Evolutionary conservation across 1,140 invertebrate species (phyloP), one percentile per base, ranked within the genome.

Genomic region (Steinernema feltiae): DNA sequence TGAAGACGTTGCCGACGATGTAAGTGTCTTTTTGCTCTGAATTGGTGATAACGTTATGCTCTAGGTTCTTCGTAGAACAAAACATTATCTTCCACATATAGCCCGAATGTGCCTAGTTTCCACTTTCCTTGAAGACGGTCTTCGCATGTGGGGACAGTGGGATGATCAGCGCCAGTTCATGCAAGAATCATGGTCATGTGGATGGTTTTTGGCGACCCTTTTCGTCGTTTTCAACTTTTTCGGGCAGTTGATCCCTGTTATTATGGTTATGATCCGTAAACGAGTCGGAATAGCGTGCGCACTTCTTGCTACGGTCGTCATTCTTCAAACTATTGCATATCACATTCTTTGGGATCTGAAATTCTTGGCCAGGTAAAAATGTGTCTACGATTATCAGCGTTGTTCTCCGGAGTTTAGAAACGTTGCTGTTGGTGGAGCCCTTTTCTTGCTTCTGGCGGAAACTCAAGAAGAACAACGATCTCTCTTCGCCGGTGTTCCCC

Each of bases 131-230:
- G 97, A 99, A 89, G 97, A 99, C 91, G 97, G 97, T 0, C 89
- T 99, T 46, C 91, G 97, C 78, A 99, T 99, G 97, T 99, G 94
- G 92, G 92, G 94, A 83, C 97, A 99, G 88, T 99, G 97, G 97
- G 91, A 91, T 32, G 95, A 98, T 85, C 97, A 99, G 86, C 90
- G 94, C 32, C 94, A 98, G 84, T 99, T 98, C 85, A 98, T 98
- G 94, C 79, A 97, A 86, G 91, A 93, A 87, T 94, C 94, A 1
- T 99, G 97, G 97, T 91, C 92, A n/a, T 98, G 95, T 89, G 97
- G 97, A 1, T 92, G 91, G 85, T 92, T 97, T 85, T 86, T 98
- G 48, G 94, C 93, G 1, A 93, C 93, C 18, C 73, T 95, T n/a
- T 96, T 97, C 88, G 94, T 95, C 30, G 87, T 97, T 30, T 87